phyloP scores from a whole-genome alignment of 92 coral and sea anemone species.

The Actinernus sp. region DNA sequence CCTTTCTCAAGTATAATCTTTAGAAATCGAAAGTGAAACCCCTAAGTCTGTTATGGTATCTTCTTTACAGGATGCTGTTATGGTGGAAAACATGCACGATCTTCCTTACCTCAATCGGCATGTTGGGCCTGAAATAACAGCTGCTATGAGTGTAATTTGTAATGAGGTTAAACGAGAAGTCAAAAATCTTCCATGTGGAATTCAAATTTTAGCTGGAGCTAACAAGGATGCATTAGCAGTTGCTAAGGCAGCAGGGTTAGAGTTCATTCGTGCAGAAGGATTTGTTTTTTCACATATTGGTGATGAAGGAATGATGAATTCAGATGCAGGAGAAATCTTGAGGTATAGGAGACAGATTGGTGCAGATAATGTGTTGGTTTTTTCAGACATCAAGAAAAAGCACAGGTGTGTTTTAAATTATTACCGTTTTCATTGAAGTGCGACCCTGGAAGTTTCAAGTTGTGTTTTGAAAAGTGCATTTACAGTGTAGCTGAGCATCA shows the following conservation, averaged over 20 bases:
- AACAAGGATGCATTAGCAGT: constrained; percentile 93
- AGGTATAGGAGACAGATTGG: constrained; percentile 88
- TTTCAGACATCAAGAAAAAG: constrained; percentile 97
- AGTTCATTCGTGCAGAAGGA: constrained; percentile 95
- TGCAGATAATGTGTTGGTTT: constrained; percentile 89
- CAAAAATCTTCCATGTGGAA: constrained; percentile 80
- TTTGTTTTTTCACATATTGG: constrained; percentile 96
- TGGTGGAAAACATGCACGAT: constrained; percentile 98
- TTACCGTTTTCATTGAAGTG: not conserved
- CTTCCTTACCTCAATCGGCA: constrained; percentile 93
- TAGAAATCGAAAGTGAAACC: too few species aligned
- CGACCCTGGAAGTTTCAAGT: too few species aligned
- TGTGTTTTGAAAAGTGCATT: not conserved
- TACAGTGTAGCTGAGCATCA: too few species aligned
- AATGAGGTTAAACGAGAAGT: constrained; percentile 77
- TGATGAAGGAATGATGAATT: constrained; percentile 96
- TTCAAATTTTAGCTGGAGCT: constrained; percentile 85
- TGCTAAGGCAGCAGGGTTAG: constrained; percentile 90
- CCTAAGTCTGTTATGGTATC: too few species aligned
- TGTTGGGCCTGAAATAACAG: constrained; percentile 97
- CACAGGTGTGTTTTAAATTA: constrained; percentile 71
- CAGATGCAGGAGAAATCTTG: constrained; percentile 97
- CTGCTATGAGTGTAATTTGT: constrained; percentile 93
- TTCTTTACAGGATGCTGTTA: constrained; percentile 84
- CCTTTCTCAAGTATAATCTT: too few species aligned